These are phyloP conservation scores for Pseudachorutes palmiensis DNA, from an alignment of 1,140 invertebrate genomes.

Conservation along the genomic window DNA sequence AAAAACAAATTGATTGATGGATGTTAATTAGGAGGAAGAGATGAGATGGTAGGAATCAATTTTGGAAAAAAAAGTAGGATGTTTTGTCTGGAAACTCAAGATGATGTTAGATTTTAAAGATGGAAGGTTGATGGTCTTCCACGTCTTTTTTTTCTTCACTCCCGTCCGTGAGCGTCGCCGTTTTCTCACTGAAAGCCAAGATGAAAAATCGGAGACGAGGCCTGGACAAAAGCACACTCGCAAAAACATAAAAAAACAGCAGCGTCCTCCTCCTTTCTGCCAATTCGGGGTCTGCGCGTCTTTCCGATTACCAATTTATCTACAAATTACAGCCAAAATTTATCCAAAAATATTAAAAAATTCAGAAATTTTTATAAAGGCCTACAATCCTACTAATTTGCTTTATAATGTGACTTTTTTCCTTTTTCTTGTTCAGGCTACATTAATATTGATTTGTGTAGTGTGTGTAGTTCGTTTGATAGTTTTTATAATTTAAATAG, in stretches of 20 bases:
- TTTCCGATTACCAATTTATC: neutral
- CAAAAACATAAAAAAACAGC: neutral
- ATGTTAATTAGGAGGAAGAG: constrained; percentile 1
- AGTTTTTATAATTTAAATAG: too few relatives aligned
- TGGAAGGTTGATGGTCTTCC: constrained; percentile 4
- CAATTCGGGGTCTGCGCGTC: too few relatives aligned
- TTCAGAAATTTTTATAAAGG: too few relatives aligned
- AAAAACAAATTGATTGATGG: constrained; percentile 13
- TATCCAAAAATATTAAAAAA: too few relatives aligned
- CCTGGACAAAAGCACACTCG: neutral
- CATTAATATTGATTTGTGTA: too few relatives aligned
- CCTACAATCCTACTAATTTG: too few relatives aligned
- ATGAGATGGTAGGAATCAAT: constrained; percentile 5
- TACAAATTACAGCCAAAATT: neutral
- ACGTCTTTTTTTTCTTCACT: constrained; percentile 4
- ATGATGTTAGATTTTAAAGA: constrained; percentile 1
- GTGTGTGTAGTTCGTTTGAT: too few relatives aligned
- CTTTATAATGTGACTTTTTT: too few relatives aligned
- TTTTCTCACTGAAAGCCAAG: neutral
- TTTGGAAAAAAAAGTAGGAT: constrained; percentile 2
- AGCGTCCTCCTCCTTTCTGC: too few relatives aligned
- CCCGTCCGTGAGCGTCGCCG: constrained; percentile 3
- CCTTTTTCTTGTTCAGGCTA: too few relatives aligned
- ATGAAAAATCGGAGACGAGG: neutral
- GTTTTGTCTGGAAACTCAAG: neutral